Evolutionary conservation across 2,797 vertebrate species (phyloP).

Genomic region (Ceryle rudis): DNA sequence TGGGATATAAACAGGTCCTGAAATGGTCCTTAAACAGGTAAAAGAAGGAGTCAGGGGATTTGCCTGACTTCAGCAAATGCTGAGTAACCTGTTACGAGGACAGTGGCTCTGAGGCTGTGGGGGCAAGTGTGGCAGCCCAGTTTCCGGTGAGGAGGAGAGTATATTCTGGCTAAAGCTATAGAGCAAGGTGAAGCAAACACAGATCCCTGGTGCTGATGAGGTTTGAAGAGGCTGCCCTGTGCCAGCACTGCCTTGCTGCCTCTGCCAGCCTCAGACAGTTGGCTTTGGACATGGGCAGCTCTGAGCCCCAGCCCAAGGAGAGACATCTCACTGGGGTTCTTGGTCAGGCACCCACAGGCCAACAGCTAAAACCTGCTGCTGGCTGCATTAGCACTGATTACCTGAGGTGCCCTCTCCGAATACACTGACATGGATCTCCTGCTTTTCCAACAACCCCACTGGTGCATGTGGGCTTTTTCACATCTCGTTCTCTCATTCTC

Average conservation of each 20-base stretch:
- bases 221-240: neutral
- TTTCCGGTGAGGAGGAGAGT: neutral
- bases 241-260: neutral
- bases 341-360: neutral
- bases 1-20: neutral
- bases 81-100: neutral
- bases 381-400: neutral
- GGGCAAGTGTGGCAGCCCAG: neutral
- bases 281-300: neutral
- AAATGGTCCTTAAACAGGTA: neutral
- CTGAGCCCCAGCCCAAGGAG: neutral
- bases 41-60: neutral
- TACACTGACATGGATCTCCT: fast-evolving
- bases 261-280: fast-evolving
- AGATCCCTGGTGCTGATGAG: neutral
- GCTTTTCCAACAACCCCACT: neutral
- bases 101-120: neutral
- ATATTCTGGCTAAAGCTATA: neutral
- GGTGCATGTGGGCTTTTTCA: neutral
- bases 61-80: neutral
- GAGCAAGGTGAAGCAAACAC: neutral
- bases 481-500: neutral
- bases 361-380: fast-evolving
- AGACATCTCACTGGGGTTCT: neutral
- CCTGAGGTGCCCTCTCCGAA: fast-evolving